Base-by-base conservation (phyloP, 2,888 invertebrate genomes). In the Lamellibrachia satsuma region DNA sequence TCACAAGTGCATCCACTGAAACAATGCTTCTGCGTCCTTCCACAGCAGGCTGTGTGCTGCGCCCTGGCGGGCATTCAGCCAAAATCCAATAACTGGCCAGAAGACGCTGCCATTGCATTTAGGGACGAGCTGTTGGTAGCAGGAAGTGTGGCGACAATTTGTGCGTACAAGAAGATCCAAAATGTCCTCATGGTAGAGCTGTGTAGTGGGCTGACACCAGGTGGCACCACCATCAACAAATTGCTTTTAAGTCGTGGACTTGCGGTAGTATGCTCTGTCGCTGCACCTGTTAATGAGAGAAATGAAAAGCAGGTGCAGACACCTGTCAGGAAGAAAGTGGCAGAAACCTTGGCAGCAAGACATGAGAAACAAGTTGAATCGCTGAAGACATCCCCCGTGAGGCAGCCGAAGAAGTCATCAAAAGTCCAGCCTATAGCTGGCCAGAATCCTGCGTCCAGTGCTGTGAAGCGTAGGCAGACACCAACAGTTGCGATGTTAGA, bases 1-100 rank as follows among this genome's bases (percentile, higher is more conserved):
- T 52, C 91, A 9, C 55, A 75, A 3, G 57, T 93, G n/a, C 52
- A 91, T 91, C 55, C 92, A 27, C 92, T 93, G 27, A 92, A 93
- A 91, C 52, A 60, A n/a, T 27, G 90, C 52, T 92, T 93, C 91
- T 90, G 51, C 57, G 90, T 91, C 52, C 91, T 93, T 22, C 92
- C 92, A 8, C 90, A 92, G 90, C 93, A 93, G 91, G 93, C 92
- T 11, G 92, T 93, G 51, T 60, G 91, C 52, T 92, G 91, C 9
- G 57, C 90, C 22, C 91, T 93, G 60, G 92, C 92, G 39, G 92
- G 91, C 57, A 75, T 93, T 22, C 11, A 15, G 52, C 92, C 92
- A 1, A 75, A 22, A 22, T 75, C 75, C 22, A n/a, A 22, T n/a
- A n/a, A 75, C 22, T 75, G 75, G 75, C 22, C 75, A 22, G 75